phyloP scores from a whole-genome alignment of 2,888 invertebrate species.

The Lasiommata megera region DNA sequence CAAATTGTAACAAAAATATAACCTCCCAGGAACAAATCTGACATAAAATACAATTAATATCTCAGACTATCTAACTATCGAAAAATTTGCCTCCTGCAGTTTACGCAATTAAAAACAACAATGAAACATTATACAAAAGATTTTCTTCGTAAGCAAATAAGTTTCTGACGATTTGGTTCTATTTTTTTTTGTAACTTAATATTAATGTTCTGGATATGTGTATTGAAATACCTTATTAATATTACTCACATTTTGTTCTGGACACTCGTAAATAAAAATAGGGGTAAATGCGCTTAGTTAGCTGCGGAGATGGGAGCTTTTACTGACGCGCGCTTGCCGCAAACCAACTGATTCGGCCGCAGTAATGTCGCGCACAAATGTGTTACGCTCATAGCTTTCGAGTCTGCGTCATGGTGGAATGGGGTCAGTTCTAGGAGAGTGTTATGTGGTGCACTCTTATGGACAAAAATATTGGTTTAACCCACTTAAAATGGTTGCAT shows the following conservation, averaged over 20 bases:
- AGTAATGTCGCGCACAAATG: conserved; percentile 63
- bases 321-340: conserved; percentile 61
- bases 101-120: no score
- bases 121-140: no score
- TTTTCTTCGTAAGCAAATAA: no score
- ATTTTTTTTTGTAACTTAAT: background rate
- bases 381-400: conserved; percentile 35
- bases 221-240: background rate
- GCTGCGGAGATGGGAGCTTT: conserved; percentile 39
- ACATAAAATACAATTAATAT: no score
- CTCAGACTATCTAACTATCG: no score
- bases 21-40: no score
- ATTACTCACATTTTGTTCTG: conserved; percentile 33
- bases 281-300: conserved; percentile 16
- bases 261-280: conserved; percentile 15
- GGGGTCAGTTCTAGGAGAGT: conserved; percentile 21
- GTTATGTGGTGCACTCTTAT: conserved; percentile 6
- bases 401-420: conserved; percentile 38
- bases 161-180: no score
- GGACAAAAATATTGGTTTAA: background rate
- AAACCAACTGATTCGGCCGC: conserved; percentile 70
- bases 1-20: no score
- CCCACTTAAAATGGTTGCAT: background rate
- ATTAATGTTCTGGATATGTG: background rate
- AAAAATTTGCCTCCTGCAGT: no score